A percentile compares a stretch with the other conserved stretches of the same genome.
phyloP scores from a whole-genome alignment of 2,888 invertebrate species.

The Tipula vernalis region DNA sequence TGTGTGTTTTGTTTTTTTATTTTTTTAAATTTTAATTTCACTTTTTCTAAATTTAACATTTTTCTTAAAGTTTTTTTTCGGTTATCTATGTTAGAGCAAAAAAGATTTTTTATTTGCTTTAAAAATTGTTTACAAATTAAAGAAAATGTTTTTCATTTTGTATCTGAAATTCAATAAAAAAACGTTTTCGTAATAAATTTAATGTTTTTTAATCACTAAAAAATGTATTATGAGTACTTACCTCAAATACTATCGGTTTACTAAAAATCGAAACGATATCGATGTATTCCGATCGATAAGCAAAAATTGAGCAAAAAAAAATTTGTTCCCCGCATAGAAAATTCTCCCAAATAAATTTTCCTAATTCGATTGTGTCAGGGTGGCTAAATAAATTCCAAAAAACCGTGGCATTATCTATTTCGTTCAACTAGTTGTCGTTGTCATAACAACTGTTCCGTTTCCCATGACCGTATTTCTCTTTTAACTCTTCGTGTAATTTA shows the following conservation, averaged over 20 bases:
- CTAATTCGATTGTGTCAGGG: neutral
- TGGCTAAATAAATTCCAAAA: neutral
- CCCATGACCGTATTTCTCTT: conserved; percentile 20
- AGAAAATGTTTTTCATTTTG: neutral
- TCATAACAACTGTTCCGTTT: neutral
- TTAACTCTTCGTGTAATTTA: conserved; percentile 22
- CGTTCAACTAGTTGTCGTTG: neutral
- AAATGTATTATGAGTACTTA: neutral
- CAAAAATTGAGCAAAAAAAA: neutral
- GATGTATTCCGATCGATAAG: neutral
- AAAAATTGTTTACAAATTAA: neutral
- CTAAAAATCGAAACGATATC: neutral
- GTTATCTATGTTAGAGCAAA: neutral
- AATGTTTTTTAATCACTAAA: neutral
- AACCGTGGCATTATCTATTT: neutral
- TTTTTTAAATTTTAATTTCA: neutral
- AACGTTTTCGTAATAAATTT: neutral
- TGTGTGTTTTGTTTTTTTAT: neutral
- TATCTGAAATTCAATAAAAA: neutral
- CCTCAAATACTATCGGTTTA: neutral
- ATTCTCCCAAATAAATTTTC: neutral
- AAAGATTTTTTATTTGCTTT: neutral
- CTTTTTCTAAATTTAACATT: neutral
- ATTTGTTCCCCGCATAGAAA: neutral
- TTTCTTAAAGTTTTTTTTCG: neutral